Evolutionary conservation across 2,797 vertebrate genomes (phyloP).

Genomic region (Hydrocynus forskahlii): DNA sequence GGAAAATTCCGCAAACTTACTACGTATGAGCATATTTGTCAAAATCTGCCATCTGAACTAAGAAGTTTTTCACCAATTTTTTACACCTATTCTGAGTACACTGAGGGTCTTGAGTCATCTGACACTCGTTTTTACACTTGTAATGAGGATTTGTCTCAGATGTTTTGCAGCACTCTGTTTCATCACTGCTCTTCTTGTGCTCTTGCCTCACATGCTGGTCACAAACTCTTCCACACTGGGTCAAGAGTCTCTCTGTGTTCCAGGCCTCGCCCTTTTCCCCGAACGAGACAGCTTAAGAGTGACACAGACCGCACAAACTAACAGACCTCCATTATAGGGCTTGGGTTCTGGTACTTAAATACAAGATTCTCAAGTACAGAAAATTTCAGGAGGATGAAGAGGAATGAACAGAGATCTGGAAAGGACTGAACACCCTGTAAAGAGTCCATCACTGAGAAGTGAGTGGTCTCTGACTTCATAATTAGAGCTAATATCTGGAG

Average conservation of each 20-base stretch:
- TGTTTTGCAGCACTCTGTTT: conserved; percentile 41
- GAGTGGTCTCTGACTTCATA: background rate
- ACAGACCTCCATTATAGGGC: background rate
- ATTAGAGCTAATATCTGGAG: background rate
- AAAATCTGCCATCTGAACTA: background rate
- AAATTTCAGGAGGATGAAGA: conserved; percentile 16
- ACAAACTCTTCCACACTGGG: conserved; percentile 41
- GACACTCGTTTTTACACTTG: conserved; percentile 10
- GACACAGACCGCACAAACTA: background rate
- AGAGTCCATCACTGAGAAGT: background rate
- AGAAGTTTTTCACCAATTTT: background rate
- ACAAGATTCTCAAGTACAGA: background rate
- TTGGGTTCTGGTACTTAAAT: background rate
- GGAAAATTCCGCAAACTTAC: background rate
- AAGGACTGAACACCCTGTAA: background rate
- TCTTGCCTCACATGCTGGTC: conserved; percentile 54
- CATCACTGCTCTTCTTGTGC: conserved; percentile 39
- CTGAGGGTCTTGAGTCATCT: background rate
- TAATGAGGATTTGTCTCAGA: conserved; percentile 31
- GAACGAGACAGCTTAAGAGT: conserved; percentile 34
- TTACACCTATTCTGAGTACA: background rate
- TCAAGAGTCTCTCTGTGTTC: conserved; percentile 37
- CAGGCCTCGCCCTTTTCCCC: conserved; percentile 36
- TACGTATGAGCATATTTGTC: no score
- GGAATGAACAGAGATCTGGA: conserved; percentile 21